Base-by-base conservation (phyloP, 2,113 vertebrate genomes). In the Salvelinus sp. region DNA sequence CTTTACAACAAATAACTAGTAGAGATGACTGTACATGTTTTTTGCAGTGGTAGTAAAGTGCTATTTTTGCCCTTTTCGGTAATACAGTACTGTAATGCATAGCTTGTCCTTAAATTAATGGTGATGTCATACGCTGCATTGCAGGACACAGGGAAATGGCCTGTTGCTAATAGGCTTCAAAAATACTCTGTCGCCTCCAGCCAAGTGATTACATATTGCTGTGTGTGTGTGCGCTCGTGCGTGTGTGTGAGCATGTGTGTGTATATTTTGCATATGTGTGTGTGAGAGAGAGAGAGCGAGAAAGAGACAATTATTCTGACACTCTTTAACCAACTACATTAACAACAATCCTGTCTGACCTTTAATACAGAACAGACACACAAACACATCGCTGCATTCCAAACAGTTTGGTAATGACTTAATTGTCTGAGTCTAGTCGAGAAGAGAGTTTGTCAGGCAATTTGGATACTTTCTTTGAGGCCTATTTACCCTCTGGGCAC, bases 121-220 rank as follows among this genome's bases (percentile, higher is more conserved):
- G 27, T 66, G 67, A 76, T 68, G 69, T 77, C 50, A 23, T 30
- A 28, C 16, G 58, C 71, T 58, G 70, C 28, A 25, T 3, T 63
- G 47, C 76, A 67, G 65, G 10, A 67, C 27, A 1, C 10, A 16
- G 30, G n/a, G 30, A 68, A 50, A 50, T 23, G 58, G 67, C 2
- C 63, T 10, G 68, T 47, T 63, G 66, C 70, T 82, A 75, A 82
- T 75, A 68, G 74, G 75, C 70, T 74, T 74, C 72, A 67, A 60
- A 68, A 77, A 44, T 10, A 44, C 2, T 44, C 38, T 44, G 38
- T 2, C 38, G 9, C 9, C 9, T 44, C 38, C 9, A 44, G 38
- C 38, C 38, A 44, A 10, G 76, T 71, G 5, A 74, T 63, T 70
- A 20, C 30, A 68, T 14, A 28, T 58, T 47, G 7, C 27, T 70